These are phyloP conservation scores for Rhipidura dahli DNA, from an alignment of 2,113 vertebrate species.

Conservation along the genomic window DNA sequence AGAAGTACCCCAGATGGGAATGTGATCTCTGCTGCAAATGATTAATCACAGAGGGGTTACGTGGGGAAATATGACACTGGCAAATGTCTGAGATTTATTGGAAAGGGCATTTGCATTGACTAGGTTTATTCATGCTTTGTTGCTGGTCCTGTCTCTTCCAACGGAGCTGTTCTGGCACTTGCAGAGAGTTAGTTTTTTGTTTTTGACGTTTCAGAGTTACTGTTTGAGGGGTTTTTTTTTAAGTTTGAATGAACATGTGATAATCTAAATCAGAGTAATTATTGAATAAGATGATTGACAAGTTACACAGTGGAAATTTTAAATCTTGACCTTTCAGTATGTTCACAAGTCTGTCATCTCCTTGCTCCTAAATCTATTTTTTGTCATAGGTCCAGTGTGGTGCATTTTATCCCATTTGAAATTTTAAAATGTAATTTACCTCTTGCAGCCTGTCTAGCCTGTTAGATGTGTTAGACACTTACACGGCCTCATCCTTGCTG, in stretches of 20 bases:
- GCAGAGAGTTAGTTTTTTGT: background rate
- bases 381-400: background rate
- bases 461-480: background rate
- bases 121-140: conserved; percentile 22
- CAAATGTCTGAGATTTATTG: background rate
- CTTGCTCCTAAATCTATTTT: background rate
- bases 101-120: conserved; percentile 22
- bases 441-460: background rate
- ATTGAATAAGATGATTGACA: background rate
- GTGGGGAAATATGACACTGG: background rate
- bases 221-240: background rate
- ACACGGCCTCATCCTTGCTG: background rate
- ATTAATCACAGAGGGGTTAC: conserved; percentile 27
- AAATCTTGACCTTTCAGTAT: background rate
- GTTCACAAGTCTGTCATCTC: background rate
- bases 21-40: background rate
- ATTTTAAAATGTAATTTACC: background rate
- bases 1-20: conserved; percentile 2
- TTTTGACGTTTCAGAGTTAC: background rate
- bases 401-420: background rate
- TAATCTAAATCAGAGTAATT: background rate
- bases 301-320: background rate
- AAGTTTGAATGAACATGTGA: background rate
- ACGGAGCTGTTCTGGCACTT: background rate
- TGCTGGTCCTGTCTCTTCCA: background rate